A percentile compares a stretch with the other conserved stretches of the same genome.
Evolutionary conservation across 1,140 invertebrate genomes (phyloP).

Genomic region (Caerostris darwini): DNA sequence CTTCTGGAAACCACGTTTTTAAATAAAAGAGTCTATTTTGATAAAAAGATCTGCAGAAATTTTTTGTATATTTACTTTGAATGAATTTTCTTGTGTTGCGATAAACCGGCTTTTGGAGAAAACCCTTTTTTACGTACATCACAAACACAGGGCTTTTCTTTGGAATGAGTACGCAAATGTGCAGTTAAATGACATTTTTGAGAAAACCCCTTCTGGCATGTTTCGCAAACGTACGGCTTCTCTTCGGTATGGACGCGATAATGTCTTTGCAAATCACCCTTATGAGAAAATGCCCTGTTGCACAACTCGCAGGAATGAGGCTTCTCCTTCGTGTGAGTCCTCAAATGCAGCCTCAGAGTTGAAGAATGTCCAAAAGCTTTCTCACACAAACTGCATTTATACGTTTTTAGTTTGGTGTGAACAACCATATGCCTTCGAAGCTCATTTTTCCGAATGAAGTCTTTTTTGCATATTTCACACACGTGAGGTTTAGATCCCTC

Average conservation of each 20-base stretch:
- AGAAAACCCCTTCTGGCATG: no score
- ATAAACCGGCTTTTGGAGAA: no score
- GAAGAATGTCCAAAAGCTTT: slow-evolving; percentile 99
- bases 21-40: no score
- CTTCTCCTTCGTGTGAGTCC: slow-evolving; percentile 98
- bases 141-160: no score
- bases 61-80: no score
- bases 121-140: no score
- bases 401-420: slow-evolving; percentile 99
- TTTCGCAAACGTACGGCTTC: slow-evolving; percentile 84
- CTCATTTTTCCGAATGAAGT: slow-evolving; percentile 99
- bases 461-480: slow-evolving; percentile 90
- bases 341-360: slow-evolving; percentile 97
- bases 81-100: no score
- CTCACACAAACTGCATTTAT: slow-evolving; percentile 96
- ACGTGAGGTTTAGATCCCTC: slow-evolving; percentile 99
- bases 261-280: slow-evolving; percentile 98
- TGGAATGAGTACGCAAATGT: no score
- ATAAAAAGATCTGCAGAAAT: no score
- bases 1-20: no score
- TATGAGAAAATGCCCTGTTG: slow-evolving; percentile 98
- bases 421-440: slow-evolving; percentile 98
- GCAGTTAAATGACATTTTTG: no score
- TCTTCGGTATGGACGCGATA: slow-evolving; percentile 99
- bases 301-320: slow-evolving; percentile 97